Base-by-base conservation (phyloP, 2,888 invertebrate genomes). In the Brenthis hecate region DNA sequence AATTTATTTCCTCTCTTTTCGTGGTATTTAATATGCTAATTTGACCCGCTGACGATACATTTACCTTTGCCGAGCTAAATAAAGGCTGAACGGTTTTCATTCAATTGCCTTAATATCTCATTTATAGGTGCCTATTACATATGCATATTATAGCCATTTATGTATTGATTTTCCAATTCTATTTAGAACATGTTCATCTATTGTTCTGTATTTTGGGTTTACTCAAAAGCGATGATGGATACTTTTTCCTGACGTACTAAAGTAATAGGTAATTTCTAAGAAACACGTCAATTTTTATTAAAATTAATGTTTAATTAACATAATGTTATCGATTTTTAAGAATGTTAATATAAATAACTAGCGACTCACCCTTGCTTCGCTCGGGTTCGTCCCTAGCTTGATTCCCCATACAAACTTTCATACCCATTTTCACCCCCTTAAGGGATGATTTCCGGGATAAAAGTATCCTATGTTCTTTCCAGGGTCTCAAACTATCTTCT, bases 121-220 rank as follows among this genome's bases (percentile, higher is more conserved):
- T 28, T 36, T 16, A 53, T 19, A 61, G 16, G 0, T 53, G 47
- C 23, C 8, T 13, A 50, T 6, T 36, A 36, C 8, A 36, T 13
- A 53, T 19, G 51, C 53, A 53, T 53, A 16, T 53, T 14, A 43
- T 50, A 55, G 56, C 32, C 50, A 65, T 58, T 51, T 19, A 50
- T 6, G 16, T 68, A 68, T 71, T 57, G 65, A 68, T 71, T 71
- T 23, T 55, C 36, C 57, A 19, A 36, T 32, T 56, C 61, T 61
- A 62, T 50, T 61, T 48, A 61, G 57, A 56, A 56, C 23, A 48
- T 53, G 53, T 56, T 58, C 32, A n/a, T 58, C 57, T 62, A 65
- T 71, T 58, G 65, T 65, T 65, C 54, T 65, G 51, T 48, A 64
- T 67, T 67, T 36, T 4, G n/a, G n/a, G 13, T 48, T 50, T 62